Conservation (phyloP, 92 coral and sea anemone species). For the Hydrozoanthus gracilis region DNA sequence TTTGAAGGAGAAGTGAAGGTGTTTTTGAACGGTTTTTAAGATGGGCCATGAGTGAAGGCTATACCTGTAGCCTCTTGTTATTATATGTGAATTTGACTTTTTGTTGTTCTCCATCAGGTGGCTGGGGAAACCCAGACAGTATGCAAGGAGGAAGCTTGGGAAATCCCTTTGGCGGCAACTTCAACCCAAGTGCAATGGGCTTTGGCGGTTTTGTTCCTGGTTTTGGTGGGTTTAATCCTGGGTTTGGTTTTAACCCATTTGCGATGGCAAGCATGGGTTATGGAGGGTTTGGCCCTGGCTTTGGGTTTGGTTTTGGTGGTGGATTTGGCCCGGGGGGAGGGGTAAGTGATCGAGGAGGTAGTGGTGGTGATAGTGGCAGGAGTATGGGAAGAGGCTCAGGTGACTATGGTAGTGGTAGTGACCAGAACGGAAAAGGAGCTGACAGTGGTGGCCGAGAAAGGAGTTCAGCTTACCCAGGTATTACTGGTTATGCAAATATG, state of each 20-base stretch:
- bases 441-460: constrained; percentile 33
- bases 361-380: constrained; percentile 38
- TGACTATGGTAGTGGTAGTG: constrained; percentile 22
- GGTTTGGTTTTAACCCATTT: constrained; percentile 33
- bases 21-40: no score
- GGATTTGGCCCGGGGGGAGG: constrained; percentile 41
- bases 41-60: no score
- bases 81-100: neutral
- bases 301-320: constrained; percentile 36
- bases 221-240: constrained; percentile 38
- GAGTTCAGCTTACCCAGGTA: constrained; percentile 34
- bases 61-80: no score
- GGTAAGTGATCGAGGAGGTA: neutral
- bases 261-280: constrained; percentile 52
- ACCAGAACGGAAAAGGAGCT: constrained; percentile 15
- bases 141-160: constrained; percentile 18
- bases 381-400: neutral
- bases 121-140: constrained; percentile 16
- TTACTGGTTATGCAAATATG: constrained; percentile 43
- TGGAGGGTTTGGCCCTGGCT: constrained; percentile 20
- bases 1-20: no score
- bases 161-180: constrained; percentile 29
- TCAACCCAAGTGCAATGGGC: constrained; percentile 46
- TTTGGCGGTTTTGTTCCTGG: constrained; percentile 40
- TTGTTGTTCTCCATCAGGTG: neutral